Conservation (phyloP, 2,888 invertebrate genomes). For the Euplagia quadripunctaria region DNA sequence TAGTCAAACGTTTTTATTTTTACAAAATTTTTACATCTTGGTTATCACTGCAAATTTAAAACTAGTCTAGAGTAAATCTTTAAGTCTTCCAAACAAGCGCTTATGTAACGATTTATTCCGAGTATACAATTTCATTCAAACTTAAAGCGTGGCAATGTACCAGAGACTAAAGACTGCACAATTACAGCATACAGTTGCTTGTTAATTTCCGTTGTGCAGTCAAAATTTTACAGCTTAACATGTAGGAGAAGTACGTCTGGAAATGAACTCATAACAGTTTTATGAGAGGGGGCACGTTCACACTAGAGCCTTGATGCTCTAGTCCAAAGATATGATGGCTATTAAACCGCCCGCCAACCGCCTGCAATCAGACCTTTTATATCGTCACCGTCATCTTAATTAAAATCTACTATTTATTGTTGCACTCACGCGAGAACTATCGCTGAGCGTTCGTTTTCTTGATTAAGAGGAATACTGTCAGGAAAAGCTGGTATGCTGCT, state of each 20-base stretch:
- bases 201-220: slow-evolving; percentile 52
- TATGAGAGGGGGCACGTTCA: slow-evolving; percentile 69
- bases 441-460: neutral
- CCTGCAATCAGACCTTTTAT: slow-evolving; percentile 74
- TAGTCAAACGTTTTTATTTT: too few species aligned
- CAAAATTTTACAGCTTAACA: slow-evolving; percentile 52
- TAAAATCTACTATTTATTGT: slow-evolving; percentile 75
- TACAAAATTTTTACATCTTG: neutral
- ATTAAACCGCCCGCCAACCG: slow-evolving; percentile 76
- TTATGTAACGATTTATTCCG: neutral
- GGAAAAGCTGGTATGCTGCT: too few species aligned
- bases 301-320: slow-evolving; percentile 53
- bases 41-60: neutral
- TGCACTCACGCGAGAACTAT: slow-evolving; percentile 18
- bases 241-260: slow-evolving; percentile 58
- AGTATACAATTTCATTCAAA: slow-evolving; percentile 2
- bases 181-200: slow-evolving; percentile 40
- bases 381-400: slow-evolving; percentile 77
- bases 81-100: neutral
- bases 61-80: neutral
- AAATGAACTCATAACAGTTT: slow-evolving; percentile 85
- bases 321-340: slow-evolving; percentile 73
- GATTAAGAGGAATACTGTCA: neutral
- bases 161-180: slow-evolving; percentile 26
- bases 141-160: slow-evolving; percentile 27